These are phyloP conservation scores for Aspiorhynchus laticeps DNA, from an alignment of 2,113 vertebrate species.

Conservation along the genomic window DNA sequence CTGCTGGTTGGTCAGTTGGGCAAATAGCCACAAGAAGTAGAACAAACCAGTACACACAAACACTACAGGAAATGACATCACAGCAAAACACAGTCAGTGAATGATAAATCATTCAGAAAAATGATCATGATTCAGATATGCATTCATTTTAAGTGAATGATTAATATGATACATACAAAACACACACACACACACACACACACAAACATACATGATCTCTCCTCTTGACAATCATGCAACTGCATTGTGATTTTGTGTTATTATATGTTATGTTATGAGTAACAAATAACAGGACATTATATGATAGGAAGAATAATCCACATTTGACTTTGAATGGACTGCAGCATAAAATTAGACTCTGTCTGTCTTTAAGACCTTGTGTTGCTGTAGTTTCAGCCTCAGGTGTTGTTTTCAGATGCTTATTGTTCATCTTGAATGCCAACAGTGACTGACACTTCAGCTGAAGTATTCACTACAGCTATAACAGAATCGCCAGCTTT, in stretches of 20 bases:
- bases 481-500: not conserved
- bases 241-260: not conserved
- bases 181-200: too few species aligned
- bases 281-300: not conserved
- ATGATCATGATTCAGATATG: not conserved
- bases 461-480: slow-evolving; percentile 1
- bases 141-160: not conserved
- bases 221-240: not conserved
- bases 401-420: not conserved
- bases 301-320: not conserved
- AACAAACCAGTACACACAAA: slow-evolving; percentile 13
- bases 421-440: not conserved
- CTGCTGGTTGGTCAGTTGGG: slow-evolving; percentile 34
- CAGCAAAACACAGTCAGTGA: not conserved
- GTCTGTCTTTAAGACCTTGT: not conserved
- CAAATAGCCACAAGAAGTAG: slow-evolving; percentile 20
- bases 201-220: not conserved
- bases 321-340: not conserved
- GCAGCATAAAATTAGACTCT: not conserved
- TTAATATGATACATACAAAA: not conserved
- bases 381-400: not conserved
- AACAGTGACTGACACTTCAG: slow-evolving; percentile 11
- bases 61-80: not conserved
- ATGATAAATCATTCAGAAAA: not conserved
- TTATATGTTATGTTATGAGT: not conserved